Evolutionary conservation across 92 coral and sea anemone genomes (phyloP).

Genomic region (Montipora capitata): DNA sequence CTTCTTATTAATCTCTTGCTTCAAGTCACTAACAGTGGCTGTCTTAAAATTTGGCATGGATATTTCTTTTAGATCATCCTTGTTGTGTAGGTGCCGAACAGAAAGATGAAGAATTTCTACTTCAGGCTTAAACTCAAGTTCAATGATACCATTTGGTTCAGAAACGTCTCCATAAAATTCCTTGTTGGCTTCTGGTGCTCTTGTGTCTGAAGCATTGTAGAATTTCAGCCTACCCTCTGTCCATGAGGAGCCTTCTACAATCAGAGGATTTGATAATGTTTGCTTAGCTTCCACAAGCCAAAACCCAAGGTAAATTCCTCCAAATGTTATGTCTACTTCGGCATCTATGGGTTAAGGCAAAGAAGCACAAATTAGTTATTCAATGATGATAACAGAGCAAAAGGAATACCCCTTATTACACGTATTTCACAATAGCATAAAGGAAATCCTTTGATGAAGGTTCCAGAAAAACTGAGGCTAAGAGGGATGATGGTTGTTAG

Average conservation of each 20-base stretch:
- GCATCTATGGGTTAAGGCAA: conserved; percentile 24
- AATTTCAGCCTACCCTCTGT: conserved; percentile 30
- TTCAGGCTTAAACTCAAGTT: conserved; percentile 54
- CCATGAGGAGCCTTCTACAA: conserved; percentile 39
- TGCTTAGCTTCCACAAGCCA: conserved; percentile 43
- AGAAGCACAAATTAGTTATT: neutral
- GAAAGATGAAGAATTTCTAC: neutral
- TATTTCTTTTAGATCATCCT: neutral
- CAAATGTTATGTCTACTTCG: conserved; percentile 58
- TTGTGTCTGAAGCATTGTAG: neutral
- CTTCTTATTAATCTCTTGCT: conserved; percentile 3
- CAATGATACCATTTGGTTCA: conserved; percentile 11
- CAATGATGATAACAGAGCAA: neutral
- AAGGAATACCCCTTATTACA: too few species aligned
- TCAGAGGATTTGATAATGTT: neutral
- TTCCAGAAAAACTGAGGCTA: too few species aligned
- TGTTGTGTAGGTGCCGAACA: neutral
- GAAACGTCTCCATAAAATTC: neutral
- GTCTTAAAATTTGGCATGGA: conserved; percentile 17
- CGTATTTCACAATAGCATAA: too few species aligned
- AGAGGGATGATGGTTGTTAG: too few species aligned
- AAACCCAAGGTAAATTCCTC: conserved; percentile 47
- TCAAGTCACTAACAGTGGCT: conserved; percentile 27
- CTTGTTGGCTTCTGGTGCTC: neutral
- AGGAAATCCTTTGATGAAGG: too few species aligned